phyloP scores from a whole-genome alignment of 1,140 invertebrate genomes.

The Zaprionus taronus region DNA sequence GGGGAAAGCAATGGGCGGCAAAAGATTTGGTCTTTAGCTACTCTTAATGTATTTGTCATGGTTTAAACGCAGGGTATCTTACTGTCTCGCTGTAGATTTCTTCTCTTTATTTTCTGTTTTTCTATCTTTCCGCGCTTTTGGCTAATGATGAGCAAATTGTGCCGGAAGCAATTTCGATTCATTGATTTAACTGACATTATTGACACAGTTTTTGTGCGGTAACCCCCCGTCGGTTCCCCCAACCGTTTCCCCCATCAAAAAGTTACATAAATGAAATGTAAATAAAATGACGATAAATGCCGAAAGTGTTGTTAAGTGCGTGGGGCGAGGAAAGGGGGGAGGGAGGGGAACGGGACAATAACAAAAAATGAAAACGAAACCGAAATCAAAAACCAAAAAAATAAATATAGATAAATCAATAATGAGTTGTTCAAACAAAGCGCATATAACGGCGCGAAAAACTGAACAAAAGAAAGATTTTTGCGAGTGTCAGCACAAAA shows the following conservation, averaged over 20 bases:
- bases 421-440: slow-evolving; percentile 61
- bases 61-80: too few relatives aligned
- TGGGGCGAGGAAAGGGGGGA: not conserved
- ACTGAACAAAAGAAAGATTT: not conserved
- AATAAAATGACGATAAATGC: slow-evolving; percentile 47
- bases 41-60: too few relatives aligned
- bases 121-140: slow-evolving; percentile 57
- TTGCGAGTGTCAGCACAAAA: slow-evolving; percentile 54
- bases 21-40: too few relatives aligned
- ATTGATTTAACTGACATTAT: slow-evolving; percentile 68
- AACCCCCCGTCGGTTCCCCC: not conserved
- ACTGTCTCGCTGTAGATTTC: too few relatives aligned
- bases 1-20: too few relatives aligned
- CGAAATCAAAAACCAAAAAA: slow-evolving; percentile 43
- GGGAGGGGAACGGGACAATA: slow-evolving; percentile 11
- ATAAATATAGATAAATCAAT: slow-evolving; percentile 54
- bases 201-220: slow-evolving; percentile 70
- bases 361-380: slow-evolving; percentile 36
- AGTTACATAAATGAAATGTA: slow-evolving; percentile 68
- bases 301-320: slow-evolving; percentile 21
- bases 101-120: slow-evolving; percentile 29
- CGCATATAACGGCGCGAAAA: slow-evolving; percentile 49
- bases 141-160: slow-evolving; percentile 78
- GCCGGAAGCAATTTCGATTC: slow-evolving; percentile 68
- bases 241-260: not conserved